phyloP scores from a whole-genome alignment of 2,888 invertebrate species.

The Adelphocoris suturalis region DNA sequence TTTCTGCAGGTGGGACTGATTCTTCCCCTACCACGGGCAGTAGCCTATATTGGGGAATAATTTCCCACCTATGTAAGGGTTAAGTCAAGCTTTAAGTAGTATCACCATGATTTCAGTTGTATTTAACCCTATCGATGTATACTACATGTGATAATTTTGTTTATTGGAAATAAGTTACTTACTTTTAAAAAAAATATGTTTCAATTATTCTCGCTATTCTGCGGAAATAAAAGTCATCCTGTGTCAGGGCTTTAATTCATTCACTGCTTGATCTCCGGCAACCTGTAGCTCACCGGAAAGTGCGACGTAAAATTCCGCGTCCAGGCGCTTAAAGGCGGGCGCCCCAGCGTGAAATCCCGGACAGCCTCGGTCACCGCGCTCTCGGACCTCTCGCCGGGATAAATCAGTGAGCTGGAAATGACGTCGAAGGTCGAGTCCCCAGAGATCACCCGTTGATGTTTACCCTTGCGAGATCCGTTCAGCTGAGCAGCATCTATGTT shows the following conservation, averaged over 20 bases:
- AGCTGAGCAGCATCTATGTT: too few species aligned
- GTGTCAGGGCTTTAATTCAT: not conserved
- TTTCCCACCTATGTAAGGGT: too few species aligned
- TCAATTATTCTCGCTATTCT: not conserved
- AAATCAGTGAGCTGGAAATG: slow-evolving; percentile 4
- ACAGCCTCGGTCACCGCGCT: not conserved
- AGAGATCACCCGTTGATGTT: not conserved
- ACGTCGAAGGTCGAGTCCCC: not conserved
- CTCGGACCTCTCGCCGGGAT: not conserved
- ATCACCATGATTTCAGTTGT: too few species aligned
- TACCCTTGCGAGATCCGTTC: too few species aligned
- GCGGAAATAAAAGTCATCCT: not conserved
- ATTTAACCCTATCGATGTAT: too few species aligned
- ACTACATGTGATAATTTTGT: too few species aligned
- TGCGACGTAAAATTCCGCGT: not conserved
- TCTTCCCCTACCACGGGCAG: too few species aligned
- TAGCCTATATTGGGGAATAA: too few species aligned
- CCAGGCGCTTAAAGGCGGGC: not conserved
- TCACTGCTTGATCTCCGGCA: not conserved
- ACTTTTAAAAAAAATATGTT: too few species aligned
- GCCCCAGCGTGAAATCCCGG: not conserved
- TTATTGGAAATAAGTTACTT: too few species aligned
- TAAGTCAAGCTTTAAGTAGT: too few species aligned
- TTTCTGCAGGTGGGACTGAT: too few species aligned
- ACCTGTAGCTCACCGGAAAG: not conserved